A percentile compares a stretch with the other conserved stretches of the same genome.
phyloP scores from a whole-genome alignment of 1,140 invertebrate species.

The Meloidogyne floridensis region DNA sequence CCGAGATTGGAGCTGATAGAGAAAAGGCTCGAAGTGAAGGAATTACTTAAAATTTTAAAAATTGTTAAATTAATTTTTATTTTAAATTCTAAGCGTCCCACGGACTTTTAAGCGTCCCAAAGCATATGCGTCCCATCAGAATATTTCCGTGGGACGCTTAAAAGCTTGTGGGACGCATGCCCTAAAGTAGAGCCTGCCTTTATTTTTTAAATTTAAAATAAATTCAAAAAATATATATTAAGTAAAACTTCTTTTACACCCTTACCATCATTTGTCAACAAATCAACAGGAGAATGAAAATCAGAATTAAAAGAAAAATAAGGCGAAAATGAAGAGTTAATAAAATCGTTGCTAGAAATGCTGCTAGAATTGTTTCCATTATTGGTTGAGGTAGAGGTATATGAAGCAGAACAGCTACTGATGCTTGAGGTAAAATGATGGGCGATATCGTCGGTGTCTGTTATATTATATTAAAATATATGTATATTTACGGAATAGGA shows the following conservation, averaged over 20 bases:
- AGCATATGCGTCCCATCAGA: too few species aligned
- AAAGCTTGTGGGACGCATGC: too few species aligned
- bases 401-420: not conserved
- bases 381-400: not conserved
- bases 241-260: not conserved
- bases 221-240: not conserved
- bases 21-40: too few species aligned
- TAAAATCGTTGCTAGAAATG: not conserved
- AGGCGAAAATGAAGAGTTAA: not conserved
- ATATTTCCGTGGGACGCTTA: too few species aligned
- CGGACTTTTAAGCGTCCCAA: too few species aligned
- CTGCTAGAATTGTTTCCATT: not conserved
- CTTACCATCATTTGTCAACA: not conserved
- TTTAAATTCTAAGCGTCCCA: too few species aligned
- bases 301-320: not conserved
- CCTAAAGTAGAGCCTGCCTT: too few species aligned
- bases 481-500: too few species aligned
- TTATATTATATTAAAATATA: not conserved
- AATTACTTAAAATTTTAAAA: too few species aligned
- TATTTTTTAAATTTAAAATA: not conserved
- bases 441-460: not conserved
- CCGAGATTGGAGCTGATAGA: too few species aligned
- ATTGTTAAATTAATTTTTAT: too few species aligned
- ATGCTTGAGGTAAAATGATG: not conserved
- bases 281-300: not conserved